Evolutionary conservation across 1,140 invertebrate genomes (phyloP), one percentile per base, ranked within the genome.

Genomic region (Sesamia nonagrioides): DNA sequence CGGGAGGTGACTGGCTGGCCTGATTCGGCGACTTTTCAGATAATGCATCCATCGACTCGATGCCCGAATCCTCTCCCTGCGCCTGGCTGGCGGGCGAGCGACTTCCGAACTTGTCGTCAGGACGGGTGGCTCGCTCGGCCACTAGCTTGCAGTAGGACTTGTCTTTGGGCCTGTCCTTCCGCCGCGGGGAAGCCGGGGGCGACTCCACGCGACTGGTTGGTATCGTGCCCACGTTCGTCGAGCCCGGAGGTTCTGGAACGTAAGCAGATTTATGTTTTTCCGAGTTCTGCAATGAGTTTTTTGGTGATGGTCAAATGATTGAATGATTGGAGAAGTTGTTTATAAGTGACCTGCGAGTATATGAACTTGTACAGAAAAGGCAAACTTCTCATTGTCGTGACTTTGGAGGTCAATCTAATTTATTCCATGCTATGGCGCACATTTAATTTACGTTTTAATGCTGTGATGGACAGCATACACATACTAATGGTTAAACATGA

Each of bases 1-100:
- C 91, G 69, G 95, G 95, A 8, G 96, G 96, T 37, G 96, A 96
- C 83, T 96, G 96, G 73, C 96, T 95, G 40, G 96, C 97, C 89
- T 98, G 98, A 90, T 98, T 98, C 3, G 98, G 98, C 81, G 97
- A 98, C 89, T 99, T 99, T 87, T 99, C 98, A 27, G 98, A 98
- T 4, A 98, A 91, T 2, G 98, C 98, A 88, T 99, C 98, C 98
- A 98, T 98, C 6, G 98, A 98, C 89, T 99, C 98, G 18, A 99
- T 98, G 2, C 98, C 98, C 52, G 98, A 98, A 93, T 98, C 98
- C 91, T 99, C 98, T 21, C 98, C 98, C 78, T 96, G 96, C 27
- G 95, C 95, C 71, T 95, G 93, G 66, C 95, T 96, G 74, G 93
- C 95, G 15, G 96, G 96, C 63, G 96, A 95, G 81, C 95, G 87